These are phyloP conservation scores for Cydia amplana DNA, from an alignment of 1,140 invertebrate species.

Conservation along the genomic window DNA sequence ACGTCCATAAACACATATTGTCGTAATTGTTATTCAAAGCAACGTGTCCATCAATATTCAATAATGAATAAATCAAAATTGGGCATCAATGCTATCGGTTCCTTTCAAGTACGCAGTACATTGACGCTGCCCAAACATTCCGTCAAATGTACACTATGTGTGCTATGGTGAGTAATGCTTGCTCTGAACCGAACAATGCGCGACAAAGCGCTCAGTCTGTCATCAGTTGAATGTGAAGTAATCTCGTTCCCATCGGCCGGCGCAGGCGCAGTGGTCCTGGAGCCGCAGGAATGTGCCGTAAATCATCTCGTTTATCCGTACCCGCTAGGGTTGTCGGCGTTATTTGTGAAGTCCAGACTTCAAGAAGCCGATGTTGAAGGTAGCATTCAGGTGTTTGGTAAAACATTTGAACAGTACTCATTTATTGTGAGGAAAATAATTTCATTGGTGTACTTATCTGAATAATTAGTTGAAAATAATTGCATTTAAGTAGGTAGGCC, in stretches of 20 bases:
- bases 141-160: slow-evolving; percentile 27
- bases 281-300: slow-evolving; percentile 62
- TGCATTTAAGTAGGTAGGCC: too few relatives aligned
- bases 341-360: not conserved
- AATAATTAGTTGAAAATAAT: too few relatives aligned
- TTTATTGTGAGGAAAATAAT: too few relatives aligned
- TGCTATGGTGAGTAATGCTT: slow-evolving; percentile 38
- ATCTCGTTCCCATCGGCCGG: slow-evolving; percentile 55
- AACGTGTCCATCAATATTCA: slow-evolving; percentile 4
- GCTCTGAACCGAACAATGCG: slow-evolving; percentile 37
- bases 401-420: too few relatives aligned
- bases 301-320: slow-evolving; percentile 56
- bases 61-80: slow-evolving; percentile 17
- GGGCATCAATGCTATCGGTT: slow-evolving; percentile 26
- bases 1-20: not conserved
- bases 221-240: slow-evolving; percentile 55
- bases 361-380: not conserved
- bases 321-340: slow-evolving; percentile 38
- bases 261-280: slow-evolving; percentile 42
- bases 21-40: slow-evolving; percentile 16
- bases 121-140: slow-evolving; percentile 11
- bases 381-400: not conserved
- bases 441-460: too few relatives aligned
- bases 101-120: slow-evolving; percentile 17
- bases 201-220: slow-evolving; percentile 55